Conservation (phyloP, 2,888 invertebrate species). For the Syrphus vitripennis region DNA sequence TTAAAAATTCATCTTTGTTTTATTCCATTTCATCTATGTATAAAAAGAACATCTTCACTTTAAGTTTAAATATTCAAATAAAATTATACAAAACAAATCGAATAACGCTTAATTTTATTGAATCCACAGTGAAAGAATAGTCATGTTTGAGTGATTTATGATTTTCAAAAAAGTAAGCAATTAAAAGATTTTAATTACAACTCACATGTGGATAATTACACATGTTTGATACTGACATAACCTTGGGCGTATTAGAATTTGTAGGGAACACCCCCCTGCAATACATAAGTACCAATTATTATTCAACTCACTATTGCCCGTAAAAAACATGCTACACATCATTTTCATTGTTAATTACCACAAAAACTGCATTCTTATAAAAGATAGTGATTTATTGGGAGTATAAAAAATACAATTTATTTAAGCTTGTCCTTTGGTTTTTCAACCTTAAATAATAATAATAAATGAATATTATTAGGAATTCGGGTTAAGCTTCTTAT, state of each 20-base stretch:
- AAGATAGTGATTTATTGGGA: neutral
- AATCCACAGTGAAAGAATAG: neutral
- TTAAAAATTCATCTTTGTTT: no score
- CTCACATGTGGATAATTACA: neutral
- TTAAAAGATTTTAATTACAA: slow-evolving; percentile 19
- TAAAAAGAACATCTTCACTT: no score
- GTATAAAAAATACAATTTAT: neutral
- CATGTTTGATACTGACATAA: neutral
- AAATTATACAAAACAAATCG: neutral
- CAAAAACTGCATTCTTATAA: neutral
- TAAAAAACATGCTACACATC: neutral
- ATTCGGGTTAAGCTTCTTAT: no score
- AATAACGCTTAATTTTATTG: neutral
- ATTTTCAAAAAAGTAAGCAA: neutral
- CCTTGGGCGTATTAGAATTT: slow-evolving; percentile 27
- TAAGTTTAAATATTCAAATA: neutral
- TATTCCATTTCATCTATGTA: no score
- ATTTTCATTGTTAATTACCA: slow-evolving; percentile 22
- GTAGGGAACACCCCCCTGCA: neutral
- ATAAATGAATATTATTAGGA: no score
- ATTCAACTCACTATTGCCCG: neutral
- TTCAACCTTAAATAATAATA: neutral
- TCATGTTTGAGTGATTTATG: neutral
- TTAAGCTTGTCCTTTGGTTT: neutral
- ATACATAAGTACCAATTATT: slow-evolving; percentile 15